Evolutionary conservation across 2,888 invertebrate species (phyloP), one percentile per base, ranked within the genome.

Genomic region (Conchocele bisecta): DNA sequence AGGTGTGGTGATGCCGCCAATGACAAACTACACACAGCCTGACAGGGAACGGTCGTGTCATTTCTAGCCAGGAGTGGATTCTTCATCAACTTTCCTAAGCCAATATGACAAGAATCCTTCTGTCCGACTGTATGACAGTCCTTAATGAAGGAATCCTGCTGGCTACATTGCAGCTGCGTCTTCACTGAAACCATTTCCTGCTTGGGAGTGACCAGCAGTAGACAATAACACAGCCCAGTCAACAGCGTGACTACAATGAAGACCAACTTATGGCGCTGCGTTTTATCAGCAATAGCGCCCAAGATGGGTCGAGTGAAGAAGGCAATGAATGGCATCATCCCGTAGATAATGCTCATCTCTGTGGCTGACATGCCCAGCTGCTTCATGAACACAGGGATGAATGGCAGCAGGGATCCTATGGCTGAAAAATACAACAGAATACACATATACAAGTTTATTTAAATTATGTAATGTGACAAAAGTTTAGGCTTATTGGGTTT

Each of bases 371-470:
- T 91, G 1, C 96, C 97, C 75, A 94, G 92, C 69, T 93, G 92
- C 75, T 93, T 92, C 94, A 96, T 95, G 91, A 95, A 96, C 67
- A 95, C 92, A 20, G 95, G 94, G 74, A 97, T 94, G 91, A 96
- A 95, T 7, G 97, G 95, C 86, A 95, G 94, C 75, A 97, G 93
- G 83, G 95, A 95, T 79, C 96, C 96, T 85, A 97, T 92, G 82
- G 95, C 97, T 97, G 91, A 29, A 93, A 93, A 75, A 79, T 65
- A 83, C 68, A 63, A 46, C 41, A 26, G 26, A 50, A 42, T 42
- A 42, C 15, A 15, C 37, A 35, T 15, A 35, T 15, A 35, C 37
- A 13, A 13, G 37, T 35, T 35, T 13, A 13, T 35, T 13, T 35
- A 13, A 13, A 13, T 35, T 15, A 11, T 35, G 15, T 15, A 11